Base-by-base conservation (phyloP, 2,113 vertebrate genomes). In the Neogale vison region DNA sequence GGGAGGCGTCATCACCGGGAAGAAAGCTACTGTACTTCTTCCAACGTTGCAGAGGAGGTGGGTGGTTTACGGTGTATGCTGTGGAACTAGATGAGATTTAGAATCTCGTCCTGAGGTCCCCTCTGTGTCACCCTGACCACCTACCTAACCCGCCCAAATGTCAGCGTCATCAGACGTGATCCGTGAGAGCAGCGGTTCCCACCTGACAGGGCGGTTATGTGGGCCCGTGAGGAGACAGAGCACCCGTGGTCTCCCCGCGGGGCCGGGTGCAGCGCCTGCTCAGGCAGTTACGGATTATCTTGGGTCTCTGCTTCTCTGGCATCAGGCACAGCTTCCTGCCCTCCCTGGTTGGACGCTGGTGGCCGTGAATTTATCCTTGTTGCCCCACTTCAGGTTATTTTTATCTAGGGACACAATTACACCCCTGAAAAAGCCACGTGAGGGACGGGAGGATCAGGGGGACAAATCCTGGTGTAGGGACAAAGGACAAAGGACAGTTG, bases 201-300 rank as follows among this genome's bases (percentile, higher is more conserved):
- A 39, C n/a, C 23, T 29, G 31, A 6, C 4, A 21, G 18, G 36
- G 24, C 6, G 7, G 11, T 31, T 15, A 17, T 23, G 20, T 11
- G 34, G 14, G 2, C n/a, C 7, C 1, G 9, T 18, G 20, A 71
- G 61, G 50, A 10, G 13, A 15, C 50, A 52, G 14, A 0, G 6
- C 21, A 8, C 23, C n/a, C 0, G 0, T 2, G 14, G 7, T 34
- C 29, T 61, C 18, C 29, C 59, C 0, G 0, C 0, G 6, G 31
- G 55, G 55, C 80, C 31, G 10, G 21, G 52, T 14, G 29, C 15
- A 15, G 11, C 31, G 9, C 10, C 6, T 2, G 8, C 67, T 50
- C 15, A 1, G 4, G 36, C 29, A 77, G 1, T 1, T 3, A 2
- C 3, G 15, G 31, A 6, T 90, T 17, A 26, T 39, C 18, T 20